A percentile compares a stretch with the other conserved stretches of the same genome.
Conservation (phyloP, 2,797 vertebrate species). For the Coregonus sp. region DNA sequence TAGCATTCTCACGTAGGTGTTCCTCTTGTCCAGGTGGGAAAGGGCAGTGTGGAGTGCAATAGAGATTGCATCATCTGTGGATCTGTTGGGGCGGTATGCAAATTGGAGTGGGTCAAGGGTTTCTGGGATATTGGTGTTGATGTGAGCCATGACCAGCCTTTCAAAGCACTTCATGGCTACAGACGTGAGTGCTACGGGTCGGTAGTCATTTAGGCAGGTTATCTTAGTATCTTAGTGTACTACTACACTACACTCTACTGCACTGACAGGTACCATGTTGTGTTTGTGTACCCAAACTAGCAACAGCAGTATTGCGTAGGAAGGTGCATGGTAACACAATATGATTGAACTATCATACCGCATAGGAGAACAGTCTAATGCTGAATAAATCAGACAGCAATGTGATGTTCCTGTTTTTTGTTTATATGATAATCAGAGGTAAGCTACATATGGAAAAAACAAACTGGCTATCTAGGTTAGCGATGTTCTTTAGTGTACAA, state of each 20-base stretch:
- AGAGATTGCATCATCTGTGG: too few relatives aligned
- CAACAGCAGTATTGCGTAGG: not conserved
- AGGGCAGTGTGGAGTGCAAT: too few relatives aligned
- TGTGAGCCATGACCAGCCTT: too few relatives aligned
- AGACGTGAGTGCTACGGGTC: too few relatives aligned
- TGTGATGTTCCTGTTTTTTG: not conserved
- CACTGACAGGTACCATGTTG: slow-evolving; percentile 32
- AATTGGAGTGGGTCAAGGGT: too few relatives aligned
- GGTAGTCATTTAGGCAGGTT: too few relatives aligned
- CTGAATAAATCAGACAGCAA: not conserved
- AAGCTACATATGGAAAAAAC: not conserved
- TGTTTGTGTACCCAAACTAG: not conserved
- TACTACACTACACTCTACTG: slow-evolving; percentile 13
- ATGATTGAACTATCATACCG: not conserved
- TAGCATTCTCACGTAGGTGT: too few relatives aligned
- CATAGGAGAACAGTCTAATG: not conserved
- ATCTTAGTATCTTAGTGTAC: too few relatives aligned
- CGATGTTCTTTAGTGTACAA: not conserved
- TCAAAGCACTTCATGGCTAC: too few relatives aligned
- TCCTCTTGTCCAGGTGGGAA: too few relatives aligned
- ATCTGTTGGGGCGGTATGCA: too few relatives aligned
- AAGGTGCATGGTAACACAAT: not conserved
- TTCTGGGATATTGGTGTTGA: too few relatives aligned
- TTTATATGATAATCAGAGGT: not conserved
- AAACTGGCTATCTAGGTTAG: not conserved